A percentile compares a stretch with the other conserved stretches of the same genome.
Conservation (phyloP, 30 jellyfish, hydroid and myxozoan species). For the Cassiopea andromeda region DNA sequence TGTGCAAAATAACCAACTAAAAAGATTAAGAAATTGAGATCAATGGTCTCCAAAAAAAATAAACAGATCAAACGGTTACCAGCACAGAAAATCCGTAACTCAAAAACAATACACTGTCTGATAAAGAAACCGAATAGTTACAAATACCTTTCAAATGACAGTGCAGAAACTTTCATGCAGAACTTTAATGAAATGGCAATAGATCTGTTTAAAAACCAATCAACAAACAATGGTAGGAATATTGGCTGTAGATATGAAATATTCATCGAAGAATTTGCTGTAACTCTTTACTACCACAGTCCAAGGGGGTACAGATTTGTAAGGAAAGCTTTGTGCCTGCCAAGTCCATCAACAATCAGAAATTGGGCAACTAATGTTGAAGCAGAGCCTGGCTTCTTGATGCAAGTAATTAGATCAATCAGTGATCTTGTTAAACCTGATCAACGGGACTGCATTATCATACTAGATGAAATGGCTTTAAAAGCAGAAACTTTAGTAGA, state of each 20-base stretch:
- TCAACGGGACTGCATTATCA: conserved; percentile 3
- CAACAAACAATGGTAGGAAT: not conserved
- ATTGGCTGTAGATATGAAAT: conserved; percentile 3
- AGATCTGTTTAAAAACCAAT: conserved; percentile 18
- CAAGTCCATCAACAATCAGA: conserved; percentile 46
- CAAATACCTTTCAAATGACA: not conserved
- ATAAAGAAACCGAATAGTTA: not conserved
- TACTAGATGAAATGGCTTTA: conserved; percentile 41
- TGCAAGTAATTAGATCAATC: not conserved
- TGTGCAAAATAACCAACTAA: conserved; percentile 23
- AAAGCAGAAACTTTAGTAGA: conserved; percentile 21
- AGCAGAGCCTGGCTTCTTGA: conserved; percentile 50
- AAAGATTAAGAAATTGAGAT: conserved; percentile 4
- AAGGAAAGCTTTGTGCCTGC: conserved; percentile 33
- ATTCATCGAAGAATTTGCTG: conserved; percentile 27
- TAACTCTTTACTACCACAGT: conserved; percentile 38
- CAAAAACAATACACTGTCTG: conserved; percentile 1
- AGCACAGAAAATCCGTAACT: not conserved
- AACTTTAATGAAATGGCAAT: conserved; percentile 11
- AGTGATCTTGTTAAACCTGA: conserved; percentile 4
- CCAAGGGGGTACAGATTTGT: conserved; percentile 35
- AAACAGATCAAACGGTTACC: conserved; percentile 3
- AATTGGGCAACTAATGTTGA: conserved; percentile 45
- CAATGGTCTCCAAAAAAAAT: conserved; percentile 9
- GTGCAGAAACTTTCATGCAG: conserved; percentile 1